phyloP scores from a whole-genome alignment of 2,113 vertebrate genomes.

The Canis aureus region DNA sequence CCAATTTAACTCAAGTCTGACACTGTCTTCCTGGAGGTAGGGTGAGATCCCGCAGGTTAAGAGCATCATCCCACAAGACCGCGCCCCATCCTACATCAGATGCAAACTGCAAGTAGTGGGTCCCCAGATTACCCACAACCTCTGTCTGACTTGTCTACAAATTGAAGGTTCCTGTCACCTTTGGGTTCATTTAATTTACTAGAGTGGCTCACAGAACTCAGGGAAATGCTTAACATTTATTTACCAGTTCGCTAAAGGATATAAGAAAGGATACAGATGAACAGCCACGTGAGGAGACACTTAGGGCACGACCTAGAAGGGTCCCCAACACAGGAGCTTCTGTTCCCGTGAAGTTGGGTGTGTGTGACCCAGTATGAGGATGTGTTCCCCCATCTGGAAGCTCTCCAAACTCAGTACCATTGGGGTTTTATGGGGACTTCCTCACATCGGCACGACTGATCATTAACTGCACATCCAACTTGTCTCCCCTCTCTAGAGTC shows the following conservation, averaged over 20 bases:
- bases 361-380: accelerated
- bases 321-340: background rate
- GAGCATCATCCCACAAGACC: background rate
- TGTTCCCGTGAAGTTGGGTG: background rate
- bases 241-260: background rate
- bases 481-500: background rate
- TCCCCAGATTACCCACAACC: background rate
- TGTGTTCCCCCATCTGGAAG: background rate
- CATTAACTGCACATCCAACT: background rate
- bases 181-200: background rate
- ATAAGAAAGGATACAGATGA: background rate
- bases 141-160: background rate
- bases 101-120: background rate
- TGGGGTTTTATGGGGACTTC: background rate
- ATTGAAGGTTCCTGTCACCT: background rate
- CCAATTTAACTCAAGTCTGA: background rate
- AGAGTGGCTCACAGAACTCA: background rate
- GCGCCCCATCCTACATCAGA: background rate
- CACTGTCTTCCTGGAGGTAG: accelerated
- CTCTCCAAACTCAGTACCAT: background rate
- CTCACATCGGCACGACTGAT: accelerated
- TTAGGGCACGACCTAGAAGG: background rate
- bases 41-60: background rate
- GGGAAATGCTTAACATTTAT: background rate
- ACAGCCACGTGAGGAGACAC: background rate